phyloP scores from a whole-genome alignment of 2,797 vertebrate genomes.

The Saxicola maurus region DNA sequence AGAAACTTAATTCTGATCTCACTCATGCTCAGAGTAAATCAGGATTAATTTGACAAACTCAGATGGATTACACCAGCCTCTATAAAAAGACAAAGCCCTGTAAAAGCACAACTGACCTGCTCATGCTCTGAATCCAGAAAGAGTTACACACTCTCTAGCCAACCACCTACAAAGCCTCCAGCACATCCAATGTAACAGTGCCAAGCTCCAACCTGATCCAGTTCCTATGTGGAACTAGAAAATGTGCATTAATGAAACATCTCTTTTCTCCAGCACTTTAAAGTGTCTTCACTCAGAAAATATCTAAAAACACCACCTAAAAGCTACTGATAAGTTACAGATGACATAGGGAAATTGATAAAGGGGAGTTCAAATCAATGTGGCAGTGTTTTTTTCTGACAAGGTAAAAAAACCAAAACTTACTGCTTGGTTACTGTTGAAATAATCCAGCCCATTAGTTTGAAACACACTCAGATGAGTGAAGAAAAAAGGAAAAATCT shows the following conservation, averaged over 20 bases:
- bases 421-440: neutral
- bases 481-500: neutral
- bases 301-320: neutral
- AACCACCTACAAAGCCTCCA: neutral
- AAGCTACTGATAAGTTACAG: neutral
- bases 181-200: neutral
- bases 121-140: neutral
- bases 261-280: neutral
- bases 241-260: rapidly evolving
- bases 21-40: neutral
- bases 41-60: constrained; percentile 1
- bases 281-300: neutral
- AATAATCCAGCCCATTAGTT: neutral
- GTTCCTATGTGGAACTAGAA: neutral
- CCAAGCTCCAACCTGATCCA: neutral
- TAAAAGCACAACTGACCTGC: neutral
- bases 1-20: constrained; percentile 32
- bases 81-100: neutral
- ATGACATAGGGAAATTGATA: constrained; percentile 2
- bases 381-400: constrained; percentile 1
- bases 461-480: neutral
- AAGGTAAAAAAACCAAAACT: neutral
- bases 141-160: neutral
- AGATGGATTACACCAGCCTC: neutral
- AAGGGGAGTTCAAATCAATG: constrained; percentile 5